These are phyloP conservation scores for Danio albolineatus DNA, from an alignment of 2,797 vertebrate genomes.

Conservation along the genomic window DNA sequence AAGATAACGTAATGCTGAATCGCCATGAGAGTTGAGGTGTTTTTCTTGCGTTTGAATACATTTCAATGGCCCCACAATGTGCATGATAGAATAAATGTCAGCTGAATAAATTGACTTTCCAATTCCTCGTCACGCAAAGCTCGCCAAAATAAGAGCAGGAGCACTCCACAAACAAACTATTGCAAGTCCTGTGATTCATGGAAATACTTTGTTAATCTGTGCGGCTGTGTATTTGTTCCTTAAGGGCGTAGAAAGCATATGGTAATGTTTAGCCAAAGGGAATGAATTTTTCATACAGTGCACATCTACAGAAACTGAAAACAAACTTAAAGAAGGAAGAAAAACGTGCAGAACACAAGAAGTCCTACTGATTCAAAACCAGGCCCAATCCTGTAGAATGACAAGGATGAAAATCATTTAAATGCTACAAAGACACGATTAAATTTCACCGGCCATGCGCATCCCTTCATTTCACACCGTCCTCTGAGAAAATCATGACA, in stretches of 20 bases:
- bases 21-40: not conserved
- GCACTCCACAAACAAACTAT: not conserved
- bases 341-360: slow-evolving; percentile 8
- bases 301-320: slow-evolving; percentile 17
- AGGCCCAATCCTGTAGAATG: slow-evolving; percentile 9
- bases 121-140: not conserved
- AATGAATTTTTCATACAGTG: not conserved
- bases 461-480: slow-evolving; percentile 35
- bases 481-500: slow-evolving; percentile 38
- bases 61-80: not conserved
- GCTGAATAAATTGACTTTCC: not conserved
- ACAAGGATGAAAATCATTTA: slow-evolving; percentile 14
- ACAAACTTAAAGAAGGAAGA: too few relatives aligned
- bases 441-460: slow-evolving; percentile 40
- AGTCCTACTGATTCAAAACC: slow-evolving; percentile 18
- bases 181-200: not conserved
- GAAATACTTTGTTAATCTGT: slow-evolving; percentile 8
- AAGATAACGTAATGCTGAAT: not conserved
- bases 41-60: not conserved
- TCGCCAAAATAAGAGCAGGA: not conserved
- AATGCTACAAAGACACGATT: slow-evolving; percentile 31
- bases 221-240: not conserved
- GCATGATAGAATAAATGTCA: slow-evolving; percentile 17
- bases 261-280: slow-evolving; percentile 18
- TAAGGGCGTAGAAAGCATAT: not conserved